Evolutionary conservation across 2,113 vertebrate genomes (phyloP).

Genomic region (Psilopsiagon aurifrons): DNA sequence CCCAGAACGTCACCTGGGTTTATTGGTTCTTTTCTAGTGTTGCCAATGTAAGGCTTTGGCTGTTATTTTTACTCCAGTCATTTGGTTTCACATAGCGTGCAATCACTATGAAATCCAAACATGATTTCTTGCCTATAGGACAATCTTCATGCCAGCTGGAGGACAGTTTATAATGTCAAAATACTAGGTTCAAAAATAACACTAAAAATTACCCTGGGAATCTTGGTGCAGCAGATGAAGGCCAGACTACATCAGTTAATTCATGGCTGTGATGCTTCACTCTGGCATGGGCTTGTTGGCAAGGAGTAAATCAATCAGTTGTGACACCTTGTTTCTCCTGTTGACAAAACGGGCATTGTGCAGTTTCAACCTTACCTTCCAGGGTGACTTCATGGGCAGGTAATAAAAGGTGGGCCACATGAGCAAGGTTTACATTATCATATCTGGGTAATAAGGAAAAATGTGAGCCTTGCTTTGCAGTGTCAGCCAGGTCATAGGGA

Average conservation of each 20-base stretch:
- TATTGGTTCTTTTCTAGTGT: not conserved
- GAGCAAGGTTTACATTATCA: not conserved
- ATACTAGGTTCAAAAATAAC: not conserved
- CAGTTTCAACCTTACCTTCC: not conserved
- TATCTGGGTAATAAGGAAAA: not conserved
- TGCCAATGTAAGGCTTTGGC: not conserved
- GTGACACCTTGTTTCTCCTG: not conserved
- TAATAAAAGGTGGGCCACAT: not conserved
- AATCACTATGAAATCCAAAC: not conserved
- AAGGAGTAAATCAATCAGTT: not conserved
- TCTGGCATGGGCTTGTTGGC: not conserved
- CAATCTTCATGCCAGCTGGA: not conserved
- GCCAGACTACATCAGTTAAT: not conserved
- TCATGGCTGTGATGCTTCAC: not conserved
- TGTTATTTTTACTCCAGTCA: not conserved
- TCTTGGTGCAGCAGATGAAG: not conserved
- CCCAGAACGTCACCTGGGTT: not conserved
- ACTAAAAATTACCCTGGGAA: not conserved
- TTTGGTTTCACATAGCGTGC: not conserved
- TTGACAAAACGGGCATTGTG: not conserved
- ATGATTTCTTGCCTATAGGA: not conserved
- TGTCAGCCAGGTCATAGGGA: not conserved
- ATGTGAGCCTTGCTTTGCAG: not conserved
- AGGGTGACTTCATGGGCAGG: not conserved
- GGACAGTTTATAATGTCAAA: not conserved